Conservation (phyloP, 2,888 invertebrate species). For the Hedya salicella region DNA sequence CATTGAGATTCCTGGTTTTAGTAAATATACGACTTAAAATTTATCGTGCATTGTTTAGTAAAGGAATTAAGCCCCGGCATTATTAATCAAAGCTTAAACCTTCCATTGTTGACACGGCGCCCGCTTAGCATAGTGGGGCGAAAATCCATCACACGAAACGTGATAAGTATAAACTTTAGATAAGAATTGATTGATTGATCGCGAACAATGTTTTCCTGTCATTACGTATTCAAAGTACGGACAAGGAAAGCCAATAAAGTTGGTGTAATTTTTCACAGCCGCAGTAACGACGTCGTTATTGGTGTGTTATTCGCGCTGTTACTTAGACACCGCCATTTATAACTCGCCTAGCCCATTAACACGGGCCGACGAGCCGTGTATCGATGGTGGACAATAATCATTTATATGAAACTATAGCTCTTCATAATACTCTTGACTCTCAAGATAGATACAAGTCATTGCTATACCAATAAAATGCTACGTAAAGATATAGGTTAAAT, state of each 20-base stretch:
- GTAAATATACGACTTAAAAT: not conserved
- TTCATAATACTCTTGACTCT: not conserved
- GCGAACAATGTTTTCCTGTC: slow-evolving; percentile 48
- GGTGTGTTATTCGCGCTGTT: slow-evolving; percentile 45
- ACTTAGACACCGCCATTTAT: slow-evolving; percentile 48
- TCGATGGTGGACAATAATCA: slow-evolving; percentile 24
- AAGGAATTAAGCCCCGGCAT: slow-evolving; percentile 6
- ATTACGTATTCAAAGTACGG: slow-evolving; percentile 57
- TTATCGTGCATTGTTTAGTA: slow-evolving; percentile 2
- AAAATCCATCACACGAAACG: slow-evolving; percentile 34
- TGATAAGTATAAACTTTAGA: slow-evolving; percentile 42
- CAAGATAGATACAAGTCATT: no score
- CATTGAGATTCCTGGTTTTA: not conserved
- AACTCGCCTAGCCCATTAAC: slow-evolving; percentile 48
- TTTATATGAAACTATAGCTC: slow-evolving; percentile 8
- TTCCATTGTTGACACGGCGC: slow-evolving; percentile 6
- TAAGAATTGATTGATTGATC: slow-evolving; percentile 52
- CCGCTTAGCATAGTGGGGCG: slow-evolving; percentile 23
- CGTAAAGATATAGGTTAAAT: no score
- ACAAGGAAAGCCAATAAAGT: slow-evolving; percentile 54
- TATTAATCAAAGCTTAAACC: slow-evolving; percentile 21
- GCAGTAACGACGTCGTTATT: slow-evolving; percentile 54
- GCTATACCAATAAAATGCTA: no score
- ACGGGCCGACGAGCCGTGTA: slow-evolving; percentile 36
- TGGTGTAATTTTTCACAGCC: slow-evolving; percentile 57